These are phyloP conservation scores for Rachycentron canadum DNA, from an alignment of 2,797 vertebrate genomes.

Conservation along the genomic window DNA sequence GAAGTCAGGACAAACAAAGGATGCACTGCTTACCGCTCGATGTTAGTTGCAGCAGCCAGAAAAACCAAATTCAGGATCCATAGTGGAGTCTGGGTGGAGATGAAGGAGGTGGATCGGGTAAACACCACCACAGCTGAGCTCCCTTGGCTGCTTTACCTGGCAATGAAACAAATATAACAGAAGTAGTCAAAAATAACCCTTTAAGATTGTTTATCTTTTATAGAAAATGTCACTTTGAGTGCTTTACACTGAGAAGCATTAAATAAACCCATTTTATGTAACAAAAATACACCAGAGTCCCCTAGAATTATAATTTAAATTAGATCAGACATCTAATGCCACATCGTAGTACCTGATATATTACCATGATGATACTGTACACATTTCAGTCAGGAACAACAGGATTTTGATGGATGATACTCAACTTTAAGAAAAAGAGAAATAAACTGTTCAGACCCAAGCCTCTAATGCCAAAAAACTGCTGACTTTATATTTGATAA, in stretches of 20 bases:
- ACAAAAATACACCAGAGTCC: not conserved
- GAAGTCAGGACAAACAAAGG: no score
- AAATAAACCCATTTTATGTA: no score
- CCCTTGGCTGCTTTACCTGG: not conserved
- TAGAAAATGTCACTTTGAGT: not conserved
- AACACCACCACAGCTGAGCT: not conserved
- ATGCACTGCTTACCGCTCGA: not conserved
- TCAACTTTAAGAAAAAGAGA: not conserved
- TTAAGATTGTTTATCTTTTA: not conserved
- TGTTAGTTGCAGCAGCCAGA: conserved; percentile 4
- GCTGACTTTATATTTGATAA: not conserved
- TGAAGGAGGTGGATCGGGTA: not conserved
- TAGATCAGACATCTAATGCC: not conserved
- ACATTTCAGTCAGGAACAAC: not conserved
- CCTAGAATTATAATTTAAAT: not conserved
- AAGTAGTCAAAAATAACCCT: not conserved
- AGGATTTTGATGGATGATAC: not conserved
- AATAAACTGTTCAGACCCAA: not conserved
- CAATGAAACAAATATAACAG: not conserved
- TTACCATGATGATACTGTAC: not conserved
- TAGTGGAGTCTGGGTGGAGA: not conserved
- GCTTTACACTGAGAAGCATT: no score
- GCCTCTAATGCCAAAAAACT: not conserved
- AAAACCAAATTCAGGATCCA: not conserved
- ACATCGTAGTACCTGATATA: not conserved